Percentiles rank a stretch among this genome's conserved stretches.
phyloP scores from a whole-genome alignment of 2,797 vertebrate species.

The Sebastes taczanowskii region DNA sequence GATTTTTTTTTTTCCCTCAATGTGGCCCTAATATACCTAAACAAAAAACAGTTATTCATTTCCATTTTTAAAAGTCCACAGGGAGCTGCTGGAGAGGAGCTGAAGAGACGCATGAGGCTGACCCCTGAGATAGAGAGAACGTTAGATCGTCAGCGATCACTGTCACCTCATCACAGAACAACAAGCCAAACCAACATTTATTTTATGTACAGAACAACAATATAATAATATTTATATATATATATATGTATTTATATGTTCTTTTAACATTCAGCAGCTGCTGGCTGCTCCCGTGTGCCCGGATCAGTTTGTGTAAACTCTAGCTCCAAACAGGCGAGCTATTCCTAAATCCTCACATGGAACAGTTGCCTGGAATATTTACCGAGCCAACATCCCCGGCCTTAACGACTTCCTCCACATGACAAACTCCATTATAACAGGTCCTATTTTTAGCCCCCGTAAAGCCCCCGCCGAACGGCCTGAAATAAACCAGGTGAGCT shows the following conservation, averaged over 20 bases:
- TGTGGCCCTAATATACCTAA: no score
- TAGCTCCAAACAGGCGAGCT: conserved; percentile 22
- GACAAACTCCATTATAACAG: conserved; percentile 62
- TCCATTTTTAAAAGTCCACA: no score
- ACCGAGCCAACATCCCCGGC: conserved; percentile 51
- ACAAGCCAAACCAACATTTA: conserved; percentile 10
- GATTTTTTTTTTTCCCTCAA: no score
- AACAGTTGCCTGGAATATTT: conserved; percentile 56
- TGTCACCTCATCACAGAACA: not conserved
- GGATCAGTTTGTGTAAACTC: conserved; percentile 27
- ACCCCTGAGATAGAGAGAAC: not conserved
- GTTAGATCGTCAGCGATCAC: conserved; percentile 11
- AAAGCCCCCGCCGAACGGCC: conserved; percentile 23
- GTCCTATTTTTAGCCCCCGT: conserved; percentile 56
- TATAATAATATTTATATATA: no score
- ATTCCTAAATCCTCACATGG: conserved; percentile 29
- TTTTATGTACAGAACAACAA: not conserved
- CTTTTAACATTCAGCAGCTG: conserved; percentile 14
- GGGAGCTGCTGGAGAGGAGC: no score
- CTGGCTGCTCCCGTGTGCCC: conserved; percentile 3
- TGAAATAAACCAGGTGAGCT: conserved; percentile 68
- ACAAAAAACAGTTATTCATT: no score
- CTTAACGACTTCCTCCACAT: conserved; percentile 60
- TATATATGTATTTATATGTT: not conserved
- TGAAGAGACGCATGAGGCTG: no score